Base-by-base conservation (phyloP, 2,113 vertebrate species). In the Psettodes erumei region DNA sequence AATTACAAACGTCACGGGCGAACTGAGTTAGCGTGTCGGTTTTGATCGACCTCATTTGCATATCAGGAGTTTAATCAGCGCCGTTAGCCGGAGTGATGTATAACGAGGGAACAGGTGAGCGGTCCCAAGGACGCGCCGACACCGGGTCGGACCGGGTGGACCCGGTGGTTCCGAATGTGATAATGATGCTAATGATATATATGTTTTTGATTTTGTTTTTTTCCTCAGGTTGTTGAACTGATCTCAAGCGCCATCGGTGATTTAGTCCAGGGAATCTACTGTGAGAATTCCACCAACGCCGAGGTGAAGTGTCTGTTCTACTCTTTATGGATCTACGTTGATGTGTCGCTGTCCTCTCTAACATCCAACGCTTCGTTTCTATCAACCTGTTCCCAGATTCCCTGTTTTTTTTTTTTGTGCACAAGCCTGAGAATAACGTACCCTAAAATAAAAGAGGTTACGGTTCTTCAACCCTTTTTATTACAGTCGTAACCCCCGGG, bases 191-290 rank as follows among this genome's bases (percentile, higher is more conserved):
- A 42, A 9, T 6, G 2, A 47, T 47, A n/a, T 2, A n/a, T 47
- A 21, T 25, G 18, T 37, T 21, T n/a, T 51, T 42, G 18, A 47
- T 23, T 13, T 27, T n/a, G n/a, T n/a, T n/a, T n/a, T n/a, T n/a
- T n/a, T n/a, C n/a, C n/a, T n/a, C 90, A 99, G 98, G 98, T 99
- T 37, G 96, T 98, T 61, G 98, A 99, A 77, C 94, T 99, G 75
- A 90, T 99, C 89, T 97, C 97, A 71, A 96, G 97, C 90, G 97
- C 98, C 84, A 98, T 99, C 12, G 96, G 96, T 81, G 98, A 99
- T 86, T 89, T 99, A 89, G 96, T 99, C 77, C 97, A 99, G 93
- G 98, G 98, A 50, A 94, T 97, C 87, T 99, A 98, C 90, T 94
- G 93, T 50, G 98, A 99, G 91, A 96, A 95, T 83, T 92, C 90